A percentile compares a stretch with the other conserved stretches of the same genome.
Conservation (phyloP, 2,113 vertebrate species). For the Dolichotis patagonum region DNA sequence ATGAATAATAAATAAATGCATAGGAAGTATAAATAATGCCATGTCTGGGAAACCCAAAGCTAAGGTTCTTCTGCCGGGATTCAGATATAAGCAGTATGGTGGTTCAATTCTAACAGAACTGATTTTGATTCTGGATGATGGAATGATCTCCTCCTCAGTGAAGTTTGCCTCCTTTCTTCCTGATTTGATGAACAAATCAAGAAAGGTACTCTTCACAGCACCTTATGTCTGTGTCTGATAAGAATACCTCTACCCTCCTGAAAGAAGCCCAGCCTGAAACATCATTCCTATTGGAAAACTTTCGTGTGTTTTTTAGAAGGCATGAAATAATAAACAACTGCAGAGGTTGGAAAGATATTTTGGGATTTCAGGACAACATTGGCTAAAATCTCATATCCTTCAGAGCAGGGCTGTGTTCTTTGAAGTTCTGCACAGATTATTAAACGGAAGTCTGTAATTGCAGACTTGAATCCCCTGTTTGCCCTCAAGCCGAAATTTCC, state of each 20-base stretch:
- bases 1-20: not conserved
- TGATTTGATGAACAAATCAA: not conserved
- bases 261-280: not conserved
- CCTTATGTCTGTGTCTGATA: not conserved
- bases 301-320: not conserved
- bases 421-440: not conserved
- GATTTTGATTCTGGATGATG: not conserved
- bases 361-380: not conserved
- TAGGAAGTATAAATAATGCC: not conserved
- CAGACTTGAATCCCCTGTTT: slow-evolving; percentile 33
- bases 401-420: not conserved
- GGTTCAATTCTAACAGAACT: not conserved
- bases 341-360: not conserved
- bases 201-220: slow-evolving; percentile 11
- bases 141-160: not conserved
- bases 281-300: not conserved
- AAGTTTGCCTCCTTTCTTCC: not conserved
- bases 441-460: slow-evolving; percentile 30
- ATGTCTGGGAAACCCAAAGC: not conserved
- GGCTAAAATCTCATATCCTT: slow-evolving; percentile 14
- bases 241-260: not conserved
- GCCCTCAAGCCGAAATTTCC: slow-evolving; percentile 43
- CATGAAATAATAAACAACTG: not conserved
- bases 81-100: not conserved
- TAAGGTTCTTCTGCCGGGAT: not conserved